Base-by-base conservation (phyloP, 1,140 invertebrate species). In the Ectropis grisescens region DNA sequence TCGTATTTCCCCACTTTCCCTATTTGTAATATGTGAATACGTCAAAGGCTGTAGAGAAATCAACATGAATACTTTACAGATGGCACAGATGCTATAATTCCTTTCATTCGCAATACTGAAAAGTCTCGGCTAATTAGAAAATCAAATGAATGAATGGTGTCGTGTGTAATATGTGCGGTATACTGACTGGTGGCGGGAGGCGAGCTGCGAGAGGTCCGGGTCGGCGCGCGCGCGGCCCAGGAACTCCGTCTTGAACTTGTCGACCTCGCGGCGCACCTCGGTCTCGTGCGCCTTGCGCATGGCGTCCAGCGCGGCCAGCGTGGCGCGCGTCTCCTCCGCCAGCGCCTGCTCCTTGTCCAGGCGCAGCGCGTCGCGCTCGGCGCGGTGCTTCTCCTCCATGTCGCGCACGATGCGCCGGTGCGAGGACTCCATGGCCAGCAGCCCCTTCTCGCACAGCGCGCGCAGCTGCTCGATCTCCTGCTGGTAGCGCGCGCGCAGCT, bases 201-300 rank as follows among this genome's bases (percentile, higher is more conserved):
- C 76, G 36, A 80, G 52, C 44, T 80, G 71, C 1, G 42, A 37
- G 9, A 72, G 45, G 26, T 76, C 52, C 1, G 11, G 50, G 19
- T 35, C 12, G 26, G 26, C 47, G 49, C 11, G 52, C 46, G 29
- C 67, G 61, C 92, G 89, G 30, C 88, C 87, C n/a, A 91, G 70
- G 59, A 93, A 94, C 65, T 95, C 92, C 34, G 91, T 85, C 65
- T 95, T 95, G 68, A 95, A 95, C 62, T 92, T 92, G 9, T 91
- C 85, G 8, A 95, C 91, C 81, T 96, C 92, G 29, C 90, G 88
- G 53, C 95, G 90, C 12, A 97, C 91, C 67, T 97, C 94, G 44
- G 90, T 91, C 78, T 96, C 93, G 69, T 97, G 95, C 1, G 94
- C 94, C 71, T 96, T 95, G 24, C 93, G 86, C 90, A 97, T 95